Percentiles rank a stretch among this genome's conserved stretches.
Evolutionary conservation across 2,797 vertebrate species (phyloP).

Genomic region (Percopsis omiscomaycus): DNA sequence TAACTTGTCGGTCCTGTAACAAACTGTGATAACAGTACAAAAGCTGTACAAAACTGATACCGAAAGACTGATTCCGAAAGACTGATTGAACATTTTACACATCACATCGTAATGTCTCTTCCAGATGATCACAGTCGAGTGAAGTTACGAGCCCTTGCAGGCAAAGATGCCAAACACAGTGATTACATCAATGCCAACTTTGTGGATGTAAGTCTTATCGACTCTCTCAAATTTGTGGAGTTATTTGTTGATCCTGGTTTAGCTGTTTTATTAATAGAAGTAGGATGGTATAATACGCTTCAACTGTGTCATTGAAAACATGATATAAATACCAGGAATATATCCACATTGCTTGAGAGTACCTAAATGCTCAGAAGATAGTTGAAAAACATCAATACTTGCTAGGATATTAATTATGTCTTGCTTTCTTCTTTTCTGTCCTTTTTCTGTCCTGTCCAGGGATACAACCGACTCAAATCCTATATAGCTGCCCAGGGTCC

Average conservation of each 20-base stretch:
- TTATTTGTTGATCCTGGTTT: neutral
- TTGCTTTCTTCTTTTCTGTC: conserved; percentile 10
- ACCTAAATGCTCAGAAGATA: neutral
- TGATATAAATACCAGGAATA: neutral
- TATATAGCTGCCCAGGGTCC: conserved; percentile 98
- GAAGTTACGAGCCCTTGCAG: conserved; percentile 91
- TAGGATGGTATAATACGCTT: no score
- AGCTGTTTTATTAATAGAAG: neutral
- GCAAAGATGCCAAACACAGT: conserved; percentile 97
- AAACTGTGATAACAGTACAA: conserved; percentile 28
- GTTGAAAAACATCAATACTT: conserved; percentile 25
- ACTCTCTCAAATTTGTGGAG: neutral
- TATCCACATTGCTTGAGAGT: no score
- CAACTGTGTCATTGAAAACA: neutral
- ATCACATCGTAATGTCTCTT: conserved; percentile 5
- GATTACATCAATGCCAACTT: conserved; percentile 99
- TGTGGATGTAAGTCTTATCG: conserved; percentile 88
- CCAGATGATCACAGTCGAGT: conserved; percentile 98
- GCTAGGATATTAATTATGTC: conserved; percentile 28
- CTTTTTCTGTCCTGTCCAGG: conserved; percentile 77
- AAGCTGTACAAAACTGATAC: conserved; percentile 24
- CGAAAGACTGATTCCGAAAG: conserved; percentile 3
- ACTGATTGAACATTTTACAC: no score
- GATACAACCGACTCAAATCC: conserved; percentile 94
- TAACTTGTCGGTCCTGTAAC: conserved; percentile 37